Evolutionary conservation across 2,888 invertebrate genomes (phyloP).

Genomic region (Acleris sparsana): DNA sequence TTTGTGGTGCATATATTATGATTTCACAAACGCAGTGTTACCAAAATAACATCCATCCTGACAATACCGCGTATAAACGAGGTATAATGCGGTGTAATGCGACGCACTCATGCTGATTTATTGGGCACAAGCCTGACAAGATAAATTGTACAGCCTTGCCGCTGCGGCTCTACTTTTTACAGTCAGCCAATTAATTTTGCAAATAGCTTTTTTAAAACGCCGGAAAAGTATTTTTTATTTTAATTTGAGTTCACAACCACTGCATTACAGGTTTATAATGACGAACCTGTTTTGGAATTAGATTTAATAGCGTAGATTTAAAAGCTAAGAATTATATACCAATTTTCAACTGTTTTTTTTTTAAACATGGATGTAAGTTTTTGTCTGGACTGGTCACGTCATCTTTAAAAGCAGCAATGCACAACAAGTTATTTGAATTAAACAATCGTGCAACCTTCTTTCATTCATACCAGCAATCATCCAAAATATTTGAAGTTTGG

Average conservation of each 20-base stretch:
- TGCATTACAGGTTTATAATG: neutral
- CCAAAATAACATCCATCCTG: constrained; percentile 39
- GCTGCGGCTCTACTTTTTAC: constrained; percentile 33
- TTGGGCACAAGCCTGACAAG: constrained; percentile 48
- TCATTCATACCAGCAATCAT: too few species aligned
- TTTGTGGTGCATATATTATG: constrained; percentile 23
- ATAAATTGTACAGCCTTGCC: constrained; percentile 45
- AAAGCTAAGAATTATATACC: too few species aligned
- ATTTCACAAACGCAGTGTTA: constrained; percentile 26
- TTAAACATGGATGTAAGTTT: too few species aligned
- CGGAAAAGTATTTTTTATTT: neutral
- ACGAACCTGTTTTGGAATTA: too few species aligned
- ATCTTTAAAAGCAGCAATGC: too few species aligned
- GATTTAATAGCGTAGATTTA: too few species aligned
- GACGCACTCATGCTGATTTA: constrained; percentile 53
- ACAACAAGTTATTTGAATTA: too few species aligned
- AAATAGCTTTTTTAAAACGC: constrained; percentile 25
- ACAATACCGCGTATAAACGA: constrained; percentile 49
- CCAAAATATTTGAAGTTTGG: too few species aligned
- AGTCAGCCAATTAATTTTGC: constrained; percentile 33
- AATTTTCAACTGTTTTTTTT: too few species aligned
- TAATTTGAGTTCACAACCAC: neutral
- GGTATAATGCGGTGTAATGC: constrained; percentile 50
- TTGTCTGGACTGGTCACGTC: too few species aligned
- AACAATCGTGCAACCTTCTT: too few species aligned